Base-by-base conservation (phyloP, 37 sponge, comb jelly and placozoan genomes). In the Tethya wilhelma region DNA sequence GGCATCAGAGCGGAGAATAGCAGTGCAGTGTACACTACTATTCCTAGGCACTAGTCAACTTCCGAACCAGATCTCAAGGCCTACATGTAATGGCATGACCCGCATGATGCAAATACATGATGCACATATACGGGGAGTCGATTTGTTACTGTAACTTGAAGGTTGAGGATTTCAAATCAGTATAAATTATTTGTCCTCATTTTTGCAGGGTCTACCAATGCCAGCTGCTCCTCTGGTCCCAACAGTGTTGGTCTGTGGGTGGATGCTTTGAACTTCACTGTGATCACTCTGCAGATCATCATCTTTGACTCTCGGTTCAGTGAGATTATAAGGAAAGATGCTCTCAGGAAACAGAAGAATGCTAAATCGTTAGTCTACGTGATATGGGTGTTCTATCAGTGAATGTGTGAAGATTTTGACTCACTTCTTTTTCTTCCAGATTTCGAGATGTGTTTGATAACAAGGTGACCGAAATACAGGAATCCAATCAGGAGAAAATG, bases 281-380 rank as follows among this genome's bases (percentile, higher is more conserved):
- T 90, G 23, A n/a, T 94, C 41, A 80, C 84, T 0, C n/a, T 94
- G 4, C 95, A 94, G 60, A 73, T 90, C 31, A 38, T 84, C 25
- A 64, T 94, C 34, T 38, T 91, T 31, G 60, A 80, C 14, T 56
- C 89, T 0, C 67, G 36, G 19, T 67, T 74, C 37, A 58, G 43
- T 63, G 89, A 89, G 46, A 26, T 38, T 37, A 38, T 89, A 11
- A 68, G 37, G 57, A 30, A 38, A 0, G 42, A 82, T n/a, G 76
- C 78, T 44, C 53, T 40, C 0, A 34, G 56, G 37, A 77, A 49
- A 64, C 72, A 71, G n/a, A 41, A 2, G 23, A 59, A 49, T 12
- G 78, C 83, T 36, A 60, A 30, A 41, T 36, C 32, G 84, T 89
- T 58, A 74, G 87, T 56, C 44, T 22, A 4, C 38, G 38, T 62